Percentiles rank a stretch among this genome's conserved stretches.
These are phyloP conservation scores for Trichonephila clavata DNA, from an alignment of 1,140 invertebrate genomes.

Conservation along the genomic window DNA sequence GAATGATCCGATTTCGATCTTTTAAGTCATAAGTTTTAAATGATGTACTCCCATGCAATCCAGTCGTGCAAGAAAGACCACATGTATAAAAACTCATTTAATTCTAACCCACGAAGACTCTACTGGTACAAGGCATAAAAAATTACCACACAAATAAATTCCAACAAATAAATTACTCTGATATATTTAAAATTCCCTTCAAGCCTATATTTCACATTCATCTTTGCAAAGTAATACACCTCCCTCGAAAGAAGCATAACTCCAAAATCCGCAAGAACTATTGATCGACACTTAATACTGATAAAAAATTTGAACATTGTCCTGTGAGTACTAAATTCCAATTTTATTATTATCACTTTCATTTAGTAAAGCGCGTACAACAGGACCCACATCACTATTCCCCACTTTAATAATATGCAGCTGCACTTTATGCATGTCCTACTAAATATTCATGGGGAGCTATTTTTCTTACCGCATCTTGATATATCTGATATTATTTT, in stretches of 20 bases:
- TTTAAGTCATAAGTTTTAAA: no score
- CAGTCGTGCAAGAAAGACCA: no score
- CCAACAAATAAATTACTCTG: neutral
- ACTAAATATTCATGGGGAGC: slow-evolving; percentile 68
- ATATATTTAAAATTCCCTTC: slow-evolving; percentile 1
- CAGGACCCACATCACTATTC: slow-evolving; percentile 20
- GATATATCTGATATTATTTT: slow-evolving; percentile 68
- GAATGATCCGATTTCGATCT: no score
- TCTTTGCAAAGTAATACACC: neutral
- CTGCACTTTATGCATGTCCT: slow-evolving; percentile 58
- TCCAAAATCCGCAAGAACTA: slow-evolving; percentile 5
- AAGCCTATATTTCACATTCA: slow-evolving; percentile 5
- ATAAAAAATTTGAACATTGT: slow-evolving; percentile 47
- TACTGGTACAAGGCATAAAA: neutral
- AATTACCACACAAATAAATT: slow-evolving; percentile 11
- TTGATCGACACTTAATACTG: slow-evolving; percentile 55
- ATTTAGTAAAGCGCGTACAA: neutral
- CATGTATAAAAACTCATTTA: no score
- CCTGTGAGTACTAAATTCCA: slow-evolving; percentile 58
- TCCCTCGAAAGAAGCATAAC: neutral
- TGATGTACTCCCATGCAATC: no score
- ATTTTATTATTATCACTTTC: slow-evolving; percentile 63
- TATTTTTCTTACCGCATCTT: slow-evolving; percentile 30
- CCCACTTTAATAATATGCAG: slow-evolving; percentile 59
- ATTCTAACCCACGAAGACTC: no score